phyloP scores from a whole-genome alignment of 2,888 invertebrate genomes.

The Trichopoda pennipes region DNA sequence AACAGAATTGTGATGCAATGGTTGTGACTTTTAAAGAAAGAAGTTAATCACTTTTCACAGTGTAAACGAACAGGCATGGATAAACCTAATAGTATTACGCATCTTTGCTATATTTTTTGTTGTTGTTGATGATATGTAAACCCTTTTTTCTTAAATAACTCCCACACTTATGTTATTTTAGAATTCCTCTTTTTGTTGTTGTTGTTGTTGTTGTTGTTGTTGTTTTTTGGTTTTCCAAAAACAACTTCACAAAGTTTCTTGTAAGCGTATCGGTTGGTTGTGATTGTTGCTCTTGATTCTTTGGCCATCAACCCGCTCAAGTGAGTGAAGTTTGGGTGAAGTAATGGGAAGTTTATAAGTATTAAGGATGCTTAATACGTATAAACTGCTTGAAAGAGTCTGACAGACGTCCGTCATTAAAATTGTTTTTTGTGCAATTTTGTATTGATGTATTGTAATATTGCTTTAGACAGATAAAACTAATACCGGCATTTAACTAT shows the following conservation, averaged over 20 bases:
- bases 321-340: conserved; percentile 3
- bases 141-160: conserved; percentile 35
- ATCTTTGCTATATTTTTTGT: conserved; percentile 24
- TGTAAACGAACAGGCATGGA: conserved; percentile 25
- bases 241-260: conserved; percentile 24
- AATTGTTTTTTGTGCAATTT: conserved; percentile 49
- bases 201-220: too few species aligned
- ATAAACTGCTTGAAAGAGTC: conserved; percentile 67
- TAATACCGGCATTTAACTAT: background rate
- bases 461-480: conserved; percentile 39
- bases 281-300: conserved; percentile 28
- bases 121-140: conserved; percentile 24
- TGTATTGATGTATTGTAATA: background rate
- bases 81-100: conserved; percentile 14
- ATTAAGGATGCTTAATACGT: conserved; percentile 54
- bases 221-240: conserved; percentile 9
- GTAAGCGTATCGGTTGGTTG: conserved; percentile 52
- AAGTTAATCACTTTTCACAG: conserved; percentile 70
- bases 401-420: conserved; percentile 66
- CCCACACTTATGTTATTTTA: conserved; percentile 4
- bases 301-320: conserved; percentile 1
- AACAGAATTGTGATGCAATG: conserved; percentile 22
- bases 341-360: conserved; percentile 7
- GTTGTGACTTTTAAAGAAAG: conserved; percentile 67
- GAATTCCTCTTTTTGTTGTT: conserved; percentile 14